Conservation (phyloP, 2,888 invertebrate genomes). For the Pyralis farinalis region DNA sequence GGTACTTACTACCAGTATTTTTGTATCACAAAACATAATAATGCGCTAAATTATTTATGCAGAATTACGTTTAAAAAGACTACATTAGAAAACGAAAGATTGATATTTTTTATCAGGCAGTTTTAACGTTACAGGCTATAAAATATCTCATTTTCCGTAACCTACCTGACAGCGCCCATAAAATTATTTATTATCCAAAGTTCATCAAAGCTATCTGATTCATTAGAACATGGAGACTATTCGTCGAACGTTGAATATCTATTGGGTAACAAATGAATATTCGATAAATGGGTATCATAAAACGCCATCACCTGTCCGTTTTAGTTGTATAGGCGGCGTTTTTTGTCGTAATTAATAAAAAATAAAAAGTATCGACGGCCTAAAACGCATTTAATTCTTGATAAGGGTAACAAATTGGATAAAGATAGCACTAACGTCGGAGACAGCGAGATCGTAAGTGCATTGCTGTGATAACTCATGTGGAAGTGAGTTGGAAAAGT, state of each 20-base stretch:
- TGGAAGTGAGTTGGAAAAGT: slow-evolving; percentile 35
- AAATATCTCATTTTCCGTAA: no score
- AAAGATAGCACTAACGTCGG: slow-evolving; percentile 70
- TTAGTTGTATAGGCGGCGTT: slow-evolving; percentile 42
- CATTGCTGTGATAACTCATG: slow-evolving; percentile 74
- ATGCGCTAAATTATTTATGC: no score
- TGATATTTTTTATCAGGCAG: no score
- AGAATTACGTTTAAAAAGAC: no score
- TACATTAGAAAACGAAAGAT: no score
- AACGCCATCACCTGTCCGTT: slow-evolving; percentile 67
- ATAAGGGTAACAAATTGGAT: slow-evolving; percentile 81
- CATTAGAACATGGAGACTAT: slow-evolving; percentile 28
- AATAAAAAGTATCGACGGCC: slow-evolving; percentile 62
- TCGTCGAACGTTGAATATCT: slow-evolving; percentile 37
- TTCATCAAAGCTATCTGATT: slow-evolving; percentile 28
- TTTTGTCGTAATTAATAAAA: slow-evolving; percentile 72
- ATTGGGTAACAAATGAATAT: slow-evolving; percentile 60
- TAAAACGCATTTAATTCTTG: slow-evolving; percentile 80
- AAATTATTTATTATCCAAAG: slow-evolving; percentile 19
- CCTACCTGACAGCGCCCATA: neutral
- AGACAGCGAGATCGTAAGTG: slow-evolving; percentile 79
- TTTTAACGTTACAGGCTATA: no score
- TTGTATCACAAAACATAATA: no score
- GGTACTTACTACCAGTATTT: no score
- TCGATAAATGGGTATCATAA: slow-evolving; percentile 66